A percentile compares a stretch with the other conserved stretches of the same genome.
These are phyloP conservation scores for Phengaris arion DNA, from an alignment of 2,888 invertebrate species.

Conservation along the genomic window DNA sequence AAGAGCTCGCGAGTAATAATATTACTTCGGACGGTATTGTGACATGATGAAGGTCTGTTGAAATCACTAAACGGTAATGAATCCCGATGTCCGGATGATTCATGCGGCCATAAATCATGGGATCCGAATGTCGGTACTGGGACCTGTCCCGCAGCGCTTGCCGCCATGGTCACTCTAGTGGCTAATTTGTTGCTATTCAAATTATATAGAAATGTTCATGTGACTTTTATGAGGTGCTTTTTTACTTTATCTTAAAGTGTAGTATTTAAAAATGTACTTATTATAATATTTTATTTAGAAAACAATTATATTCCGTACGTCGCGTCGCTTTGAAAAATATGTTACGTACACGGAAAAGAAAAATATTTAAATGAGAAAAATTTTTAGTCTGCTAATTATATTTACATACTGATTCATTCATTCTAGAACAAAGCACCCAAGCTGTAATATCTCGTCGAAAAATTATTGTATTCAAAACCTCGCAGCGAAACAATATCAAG, in stretches of 20 bases:
- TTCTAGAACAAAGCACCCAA: neutral
- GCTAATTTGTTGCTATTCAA: constrained; percentile 12
- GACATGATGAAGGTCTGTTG: constrained; percentile 13
- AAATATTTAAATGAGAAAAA: neutral
- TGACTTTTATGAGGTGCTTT: neutral
- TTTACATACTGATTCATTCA: constrained; percentile 4
- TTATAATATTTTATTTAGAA: too few species aligned
- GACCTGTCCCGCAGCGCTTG: neutral
- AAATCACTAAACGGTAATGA: constrained; percentile 21
- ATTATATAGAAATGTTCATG: constrained; percentile 4
- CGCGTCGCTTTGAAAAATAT: neutral
- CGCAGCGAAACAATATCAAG: neutral
- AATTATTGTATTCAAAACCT: constrained; percentile 5
- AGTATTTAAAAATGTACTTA: too few species aligned
- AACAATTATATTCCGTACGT: neutral
- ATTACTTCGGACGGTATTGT: constrained; percentile 7
- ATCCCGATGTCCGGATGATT: constrained; percentile 18
- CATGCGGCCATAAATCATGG: constrained; percentile 2
- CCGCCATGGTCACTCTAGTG: constrained; percentile 15
- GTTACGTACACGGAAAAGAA: too few species aligned
- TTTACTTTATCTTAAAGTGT: neutral
- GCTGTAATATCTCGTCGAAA: neutral
- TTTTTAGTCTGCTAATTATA: neutral
- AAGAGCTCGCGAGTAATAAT: neutral
- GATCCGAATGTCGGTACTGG: neutral